Evolutionary conservation across 2,888 invertebrate species (phyloP).

Genomic region (Caenorhabditis angaria): DNA sequence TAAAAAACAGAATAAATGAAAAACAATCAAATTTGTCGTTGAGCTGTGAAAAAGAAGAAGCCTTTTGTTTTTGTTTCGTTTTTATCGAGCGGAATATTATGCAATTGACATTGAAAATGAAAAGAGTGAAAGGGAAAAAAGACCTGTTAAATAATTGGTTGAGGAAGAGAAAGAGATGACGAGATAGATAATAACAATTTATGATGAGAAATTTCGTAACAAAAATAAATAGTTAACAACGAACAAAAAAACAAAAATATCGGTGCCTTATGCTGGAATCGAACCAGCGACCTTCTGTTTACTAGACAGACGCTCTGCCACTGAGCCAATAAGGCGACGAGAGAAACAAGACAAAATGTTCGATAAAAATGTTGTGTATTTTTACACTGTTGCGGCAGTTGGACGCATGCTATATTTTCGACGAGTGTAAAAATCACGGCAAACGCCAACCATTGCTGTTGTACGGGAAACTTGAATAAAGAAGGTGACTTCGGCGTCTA

Average conservation of each 20-base stretch:
- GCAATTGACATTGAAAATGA: background rate
- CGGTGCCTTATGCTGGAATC: conserved; percentile 71
- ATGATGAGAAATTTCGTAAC: background rate
- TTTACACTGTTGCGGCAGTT: conserved; percentile 13
- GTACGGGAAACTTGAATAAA: conserved; percentile 55
- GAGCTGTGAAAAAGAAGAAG: background rate
- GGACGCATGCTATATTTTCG: conserved; percentile 54
- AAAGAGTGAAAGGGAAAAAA: background rate
- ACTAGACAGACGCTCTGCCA: conserved; percentile 72
- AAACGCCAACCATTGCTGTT: conserved; percentile 54
- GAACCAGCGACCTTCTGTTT: conserved; percentile 72
- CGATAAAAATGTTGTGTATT: conserved; percentile 3
- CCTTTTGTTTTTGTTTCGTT: background rate
- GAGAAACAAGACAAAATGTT: background rate
- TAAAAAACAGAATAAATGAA: background rate
- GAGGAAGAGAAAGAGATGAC: background rate
- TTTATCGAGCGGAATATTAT: background rate
- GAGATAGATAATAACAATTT: background rate
- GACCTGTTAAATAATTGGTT: background rate
- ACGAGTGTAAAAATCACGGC: conserved; percentile 45
- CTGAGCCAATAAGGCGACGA: conserved; percentile 66
- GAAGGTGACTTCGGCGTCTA: conserved; percentile 53
- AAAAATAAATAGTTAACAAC: background rate
- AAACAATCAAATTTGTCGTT: conserved; percentile 4
- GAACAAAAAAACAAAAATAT: conserved; percentile 27